Percentiles rank a stretch among this genome's conserved stretches.
phyloP scores from a whole-genome alignment of 2,113 vertebrate species.

The Phalacrocorax pelagicus region DNA sequence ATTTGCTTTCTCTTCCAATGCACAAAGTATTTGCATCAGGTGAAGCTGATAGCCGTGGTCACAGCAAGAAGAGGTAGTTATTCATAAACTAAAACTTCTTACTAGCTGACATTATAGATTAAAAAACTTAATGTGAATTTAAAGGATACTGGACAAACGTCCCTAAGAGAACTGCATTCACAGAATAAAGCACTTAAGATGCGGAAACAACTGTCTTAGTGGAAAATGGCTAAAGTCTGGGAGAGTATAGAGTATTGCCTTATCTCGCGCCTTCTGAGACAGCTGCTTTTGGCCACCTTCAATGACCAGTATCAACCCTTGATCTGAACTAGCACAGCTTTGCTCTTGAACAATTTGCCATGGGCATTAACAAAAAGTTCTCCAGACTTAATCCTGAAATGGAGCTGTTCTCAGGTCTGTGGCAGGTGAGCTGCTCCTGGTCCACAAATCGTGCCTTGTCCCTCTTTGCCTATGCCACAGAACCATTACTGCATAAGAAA shows the following conservation, averaged over 20 bases:
- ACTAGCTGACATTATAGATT: fast-evolving
- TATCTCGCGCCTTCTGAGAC: neutral
- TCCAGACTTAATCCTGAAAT: neutral
- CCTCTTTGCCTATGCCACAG: neutral
- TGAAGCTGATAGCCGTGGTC: neutral
- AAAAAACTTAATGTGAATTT: neutral
- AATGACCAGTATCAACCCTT: neutral
- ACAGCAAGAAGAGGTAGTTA: neutral
- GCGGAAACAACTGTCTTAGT: neutral
- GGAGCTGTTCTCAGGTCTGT: neutral
- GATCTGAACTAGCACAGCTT: neutral
- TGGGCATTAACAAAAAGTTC: neutral
- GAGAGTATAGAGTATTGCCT: neutral
- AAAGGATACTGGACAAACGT: neutral
- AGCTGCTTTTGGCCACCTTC: neutral
- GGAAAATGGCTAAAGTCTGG: neutral
- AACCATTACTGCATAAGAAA: neutral
- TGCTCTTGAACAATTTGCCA: neutral
- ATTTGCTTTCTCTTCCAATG: neutral
- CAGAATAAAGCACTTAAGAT: neutral
- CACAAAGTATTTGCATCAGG: fast-evolving
- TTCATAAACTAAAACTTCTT: neutral
- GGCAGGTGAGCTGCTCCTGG: neutral
- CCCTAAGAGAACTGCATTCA: neutral
- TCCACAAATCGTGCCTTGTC: neutral